These are phyloP conservation scores for Lucinisca nassula DNA, from an alignment of 2,888 invertebrate species.

Conservation along the genomic window DNA sequence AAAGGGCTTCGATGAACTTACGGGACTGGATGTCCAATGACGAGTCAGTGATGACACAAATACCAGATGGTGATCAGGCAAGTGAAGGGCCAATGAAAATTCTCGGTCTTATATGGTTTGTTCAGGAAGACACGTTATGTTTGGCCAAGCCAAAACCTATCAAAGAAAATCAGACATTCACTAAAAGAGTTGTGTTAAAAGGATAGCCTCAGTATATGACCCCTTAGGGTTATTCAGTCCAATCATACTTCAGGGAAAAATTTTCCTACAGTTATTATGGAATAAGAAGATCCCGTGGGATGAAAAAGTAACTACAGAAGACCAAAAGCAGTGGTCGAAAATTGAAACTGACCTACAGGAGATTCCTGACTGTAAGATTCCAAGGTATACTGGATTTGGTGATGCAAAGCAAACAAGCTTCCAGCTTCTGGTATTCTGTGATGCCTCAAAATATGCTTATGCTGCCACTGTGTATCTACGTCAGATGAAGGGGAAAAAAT, in stretches of 20 bases:
- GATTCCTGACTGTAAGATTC: too few species aligned
- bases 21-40: constrained; percentile 30
- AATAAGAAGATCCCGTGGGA: background rate
- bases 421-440: too few species aligned
- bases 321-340: too few species aligned
- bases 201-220: background rate
- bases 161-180: background rate
- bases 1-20: constrained; percentile 14
- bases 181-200: background rate
- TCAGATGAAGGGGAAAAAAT: too few species aligned
- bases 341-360: too few species aligned
- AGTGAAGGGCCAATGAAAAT: constrained; percentile 5
- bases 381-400: too few species aligned
- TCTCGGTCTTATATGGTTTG: constrained; percentile 38
- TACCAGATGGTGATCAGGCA: background rate
- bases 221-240: background rate
- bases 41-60: background rate
- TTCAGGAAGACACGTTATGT: background rate
- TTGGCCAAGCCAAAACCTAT: background rate
- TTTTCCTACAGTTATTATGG: background rate
- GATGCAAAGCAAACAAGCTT: too few species aligned
- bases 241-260: background rate
- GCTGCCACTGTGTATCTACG: too few species aligned
- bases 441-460: too few species aligned
- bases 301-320: too few species aligned